Base-by-base conservation (phyloP, 2,113 vertebrate genomes). In the Cheirogaleus medius region DNA sequence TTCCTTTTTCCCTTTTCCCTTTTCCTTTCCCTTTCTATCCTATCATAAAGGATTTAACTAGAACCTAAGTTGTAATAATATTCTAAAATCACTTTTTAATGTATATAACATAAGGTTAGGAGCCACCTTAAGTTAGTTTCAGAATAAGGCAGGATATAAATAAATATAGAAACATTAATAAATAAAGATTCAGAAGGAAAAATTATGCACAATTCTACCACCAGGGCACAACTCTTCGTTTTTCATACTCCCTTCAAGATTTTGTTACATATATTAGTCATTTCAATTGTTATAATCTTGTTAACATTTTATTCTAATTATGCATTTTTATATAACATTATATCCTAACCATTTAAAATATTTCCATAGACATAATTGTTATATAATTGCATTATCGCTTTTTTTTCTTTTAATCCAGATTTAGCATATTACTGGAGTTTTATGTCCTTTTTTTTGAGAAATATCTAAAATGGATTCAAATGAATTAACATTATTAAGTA, bases 391-490 rank as follows among this genome's bases (percentile, higher is more conserved):
- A 1, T 56, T 13, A 14, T 49, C 11, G 49, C 49, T 49, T 49
- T 49, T 49, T 49, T 49, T 64, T 93, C 71, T 71, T 69, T 84
- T 18, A 96, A 66, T 44, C 14, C 49, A 87, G 12, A 66, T 54
- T 69, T 76, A 34, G 42, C 23, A 37, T 6, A 91, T 34, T 73
- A 93, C 27, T 82, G 27, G 25, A 6, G 2, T 44, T 80, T 90
- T 73, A 58, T 83, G 52, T 93, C 12, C 27, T 82, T 96, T 95
- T 84, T 90, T 95, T 96, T 82, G 13, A 39, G 77, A 85, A 96
- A 92, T 34, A 73, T n/a, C 37, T 77, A 78, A 90, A 77, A 85
- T 49, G 49, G 76, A 95, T 64, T 95, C 63, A 86, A 77, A 77
- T 80, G 21, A 32, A 73, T 71, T 77, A 81, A 93, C 2, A 54